A percentile compares a stretch with the other conserved stretches of the same genome.
Conservation (phyloP, 2,888 invertebrate genomes). For the Drosophila basisetae region DNA sequence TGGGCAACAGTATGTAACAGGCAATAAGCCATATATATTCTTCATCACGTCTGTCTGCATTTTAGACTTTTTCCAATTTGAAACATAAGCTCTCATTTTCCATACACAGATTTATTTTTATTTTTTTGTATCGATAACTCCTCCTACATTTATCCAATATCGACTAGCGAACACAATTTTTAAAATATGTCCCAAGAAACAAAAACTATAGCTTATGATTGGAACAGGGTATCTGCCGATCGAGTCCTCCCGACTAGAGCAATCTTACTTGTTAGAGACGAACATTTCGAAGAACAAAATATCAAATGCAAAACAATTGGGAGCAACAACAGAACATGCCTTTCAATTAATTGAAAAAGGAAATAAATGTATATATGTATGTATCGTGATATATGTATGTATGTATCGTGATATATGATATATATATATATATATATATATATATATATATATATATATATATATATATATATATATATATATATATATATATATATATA, state of each 20-base stretch:
- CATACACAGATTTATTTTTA: background rate
- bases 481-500: background rate
- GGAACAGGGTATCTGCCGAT: background rate
- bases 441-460: constrained; percentile 4
- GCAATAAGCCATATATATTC: background rate
- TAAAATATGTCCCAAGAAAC: background rate
- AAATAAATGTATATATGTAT: background rate
- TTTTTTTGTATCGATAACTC: background rate
- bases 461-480: background rate
- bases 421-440: background rate
- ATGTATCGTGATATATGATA: background rate
- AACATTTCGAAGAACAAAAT: background rate
- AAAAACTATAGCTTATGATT: background rate
- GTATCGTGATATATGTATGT: background rate
- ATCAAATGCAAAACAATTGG: background rate
- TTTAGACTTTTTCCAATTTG: background rate
- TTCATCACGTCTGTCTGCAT: background rate
- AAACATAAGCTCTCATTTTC: background rate
- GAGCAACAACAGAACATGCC: constrained; percentile 3
- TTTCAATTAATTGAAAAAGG: constrained; percentile 9
- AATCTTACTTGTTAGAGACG: background rate
- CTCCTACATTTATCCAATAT: background rate
- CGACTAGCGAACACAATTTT: background rate
- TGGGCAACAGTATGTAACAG: background rate
- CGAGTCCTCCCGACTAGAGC: background rate